Evolutionary conservation across 2,888 invertebrate species (phyloP), one percentile per base, ranked within the genome.

Genomic region (Parasteatoda lunata): DNA sequence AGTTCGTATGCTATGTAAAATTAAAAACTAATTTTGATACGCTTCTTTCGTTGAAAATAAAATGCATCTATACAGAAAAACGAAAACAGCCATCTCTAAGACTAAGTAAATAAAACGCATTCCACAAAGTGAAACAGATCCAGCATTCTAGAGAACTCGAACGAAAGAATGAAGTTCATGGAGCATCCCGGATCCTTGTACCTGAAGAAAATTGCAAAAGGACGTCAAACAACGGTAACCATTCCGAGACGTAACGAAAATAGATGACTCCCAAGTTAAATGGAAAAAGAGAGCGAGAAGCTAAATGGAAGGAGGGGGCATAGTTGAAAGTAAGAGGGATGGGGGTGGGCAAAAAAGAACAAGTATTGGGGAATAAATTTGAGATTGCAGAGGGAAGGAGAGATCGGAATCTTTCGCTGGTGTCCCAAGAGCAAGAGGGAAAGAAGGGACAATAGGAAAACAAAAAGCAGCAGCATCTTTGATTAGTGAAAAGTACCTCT

Each of bases 381-480:
- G 85, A 85, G 85, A 85, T 85, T 85, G 85, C 85, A 75, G 54
- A 80, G n/a, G 59, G 59, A 30, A 30, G 30, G 30, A 30, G 59
- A 80, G 80, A 80, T 80, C 80, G 85, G 80, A 85, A 80, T 80
- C 80, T 85, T 77, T 64, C 64, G 64, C 2, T 30, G 79, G 79
- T 59, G 85, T 81, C 81, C 77, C 77, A 75, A 70, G 77, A 86
- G 81, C 81, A 30, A 49, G 49, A 59, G 82, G 76, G 70, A 82
- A 82, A 76, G 83, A 52, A 77, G 85, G 80, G 80, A 85, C 85
- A 85, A 85, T 80, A 71, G 85, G 70, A 85, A 85, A 85, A 85
- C 85, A 85, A 85, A 86, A 86, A 81, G 81, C 77, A 77, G 81
- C 81, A 81, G 86, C 86, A 81, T 86, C 81, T 86, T 81, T 86